These are phyloP conservation scores for Drepanosiphum platanoidis DNA, from an alignment of 2,888 invertebrate species.

Conservation along the genomic window DNA sequence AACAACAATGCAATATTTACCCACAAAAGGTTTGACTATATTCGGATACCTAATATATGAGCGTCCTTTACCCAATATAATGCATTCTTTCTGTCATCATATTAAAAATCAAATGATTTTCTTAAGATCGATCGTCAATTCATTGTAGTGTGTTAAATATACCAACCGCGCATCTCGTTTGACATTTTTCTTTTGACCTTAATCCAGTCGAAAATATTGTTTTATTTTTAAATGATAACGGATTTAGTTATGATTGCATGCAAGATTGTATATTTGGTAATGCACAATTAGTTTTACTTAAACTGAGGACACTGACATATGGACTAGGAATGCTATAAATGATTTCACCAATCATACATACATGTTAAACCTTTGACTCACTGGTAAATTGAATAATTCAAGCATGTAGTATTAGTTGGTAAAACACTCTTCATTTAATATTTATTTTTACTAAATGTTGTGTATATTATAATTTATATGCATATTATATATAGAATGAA, in stretches of 20 bases:
- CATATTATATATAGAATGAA: too few relatives aligned
- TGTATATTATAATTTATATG: not conserved
- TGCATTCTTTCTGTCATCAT: not conserved
- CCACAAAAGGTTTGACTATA: conserved; percentile 49
- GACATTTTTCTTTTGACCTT: not conserved
- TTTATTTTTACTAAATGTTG: not conserved
- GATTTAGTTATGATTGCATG: conserved; percentile 7
- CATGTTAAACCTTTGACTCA: too few relatives aligned
- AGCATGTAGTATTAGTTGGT: too few relatives aligned
- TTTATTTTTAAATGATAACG: not conserved
- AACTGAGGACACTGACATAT: not conserved
- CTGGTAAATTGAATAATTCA: not conserved
- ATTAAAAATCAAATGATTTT: not conserved
- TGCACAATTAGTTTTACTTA: not conserved
- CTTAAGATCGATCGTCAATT: not conserved
- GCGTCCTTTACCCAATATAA: conserved; percentile 52
- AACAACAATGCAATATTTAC: conserved; percentile 37
- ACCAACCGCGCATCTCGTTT: not conserved
- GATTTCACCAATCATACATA: not conserved
- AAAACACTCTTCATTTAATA: too few relatives aligned
- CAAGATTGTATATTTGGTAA: not conserved
- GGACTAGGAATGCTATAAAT: too few relatives aligned
- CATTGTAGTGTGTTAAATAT: not conserved
- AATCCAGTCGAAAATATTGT: not conserved
- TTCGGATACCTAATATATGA: conserved; percentile 43